Conservation (phyloP, 2,113 vertebrate genomes). For the Aptenodytes forsteri region DNA sequence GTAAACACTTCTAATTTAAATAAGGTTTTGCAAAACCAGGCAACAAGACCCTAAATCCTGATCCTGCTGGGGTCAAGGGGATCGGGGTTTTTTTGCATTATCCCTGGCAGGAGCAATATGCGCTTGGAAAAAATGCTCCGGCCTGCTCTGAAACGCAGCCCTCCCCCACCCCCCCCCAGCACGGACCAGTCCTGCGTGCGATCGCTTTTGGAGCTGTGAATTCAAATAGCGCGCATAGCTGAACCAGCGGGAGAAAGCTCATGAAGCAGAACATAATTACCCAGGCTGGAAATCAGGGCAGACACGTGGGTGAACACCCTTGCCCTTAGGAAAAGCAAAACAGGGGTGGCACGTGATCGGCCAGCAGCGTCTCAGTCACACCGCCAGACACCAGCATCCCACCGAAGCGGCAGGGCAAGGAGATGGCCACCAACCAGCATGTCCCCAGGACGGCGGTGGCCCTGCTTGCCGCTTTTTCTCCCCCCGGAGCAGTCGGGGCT, state of each 20-base stretch:
- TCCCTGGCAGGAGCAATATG: neutral
- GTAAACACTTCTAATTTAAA: conserved; percentile 41
- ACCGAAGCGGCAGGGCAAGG: neutral
- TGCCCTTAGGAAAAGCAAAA: neutral
- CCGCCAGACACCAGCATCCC: neutral
- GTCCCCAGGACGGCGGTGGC: neutral
- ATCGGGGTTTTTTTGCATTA: neutral
- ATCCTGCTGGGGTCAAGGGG: neutral
- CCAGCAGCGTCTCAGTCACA: neutral
- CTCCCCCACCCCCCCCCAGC: neutral
- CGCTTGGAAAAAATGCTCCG: conserved; percentile 4
- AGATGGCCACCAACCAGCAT: too few species aligned
- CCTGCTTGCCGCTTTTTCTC: neutral
- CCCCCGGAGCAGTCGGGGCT: rapidly evolving
- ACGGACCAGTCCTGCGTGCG: neutral
- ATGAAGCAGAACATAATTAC: neutral
- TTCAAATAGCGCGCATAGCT: conserved; percentile 11
- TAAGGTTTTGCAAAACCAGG: conserved; percentile 18
- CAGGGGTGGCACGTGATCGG: neutral
- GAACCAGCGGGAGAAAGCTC: conserved; percentile 19
- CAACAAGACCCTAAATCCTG: conserved; percentile 34
- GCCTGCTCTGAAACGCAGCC: neutral
- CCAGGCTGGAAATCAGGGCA: conserved; percentile 27
- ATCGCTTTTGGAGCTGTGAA: neutral
- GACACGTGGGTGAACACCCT: neutral